These are phyloP conservation scores for Leucozona laternaria DNA, from an alignment of 2,888 invertebrate genomes.

Conservation along the genomic window DNA sequence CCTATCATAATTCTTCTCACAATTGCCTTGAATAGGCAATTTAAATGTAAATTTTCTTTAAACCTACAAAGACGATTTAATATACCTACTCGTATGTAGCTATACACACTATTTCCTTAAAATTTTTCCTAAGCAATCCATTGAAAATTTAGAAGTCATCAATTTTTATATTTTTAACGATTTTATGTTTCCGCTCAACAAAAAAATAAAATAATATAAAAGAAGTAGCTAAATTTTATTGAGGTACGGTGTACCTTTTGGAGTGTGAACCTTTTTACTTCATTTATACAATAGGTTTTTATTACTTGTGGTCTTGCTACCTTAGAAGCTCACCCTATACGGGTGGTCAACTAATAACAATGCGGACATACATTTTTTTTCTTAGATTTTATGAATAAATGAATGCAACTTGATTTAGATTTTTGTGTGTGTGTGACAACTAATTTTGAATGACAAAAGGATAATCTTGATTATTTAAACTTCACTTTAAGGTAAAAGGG, in stretches of 20 bases:
- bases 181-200: slow-evolving; percentile 18
- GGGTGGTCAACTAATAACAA: slow-evolving; percentile 6
- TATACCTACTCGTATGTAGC: background rate
- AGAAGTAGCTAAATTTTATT: slow-evolving; percentile 13
- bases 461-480: background rate
- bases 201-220: background rate
- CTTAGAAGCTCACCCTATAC: background rate
- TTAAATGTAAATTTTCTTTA: background rate
- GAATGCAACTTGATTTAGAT: background rate
- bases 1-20: background rate
- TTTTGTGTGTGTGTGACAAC: background rate
- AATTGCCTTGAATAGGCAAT: background rate
- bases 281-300: slow-evolving; percentile 4
- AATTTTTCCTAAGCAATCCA: background rate
- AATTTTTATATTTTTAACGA: background rate
- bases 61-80: background rate
- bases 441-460: slow-evolving; percentile 8
- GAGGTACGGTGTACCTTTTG: background rate
- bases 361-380: background rate
- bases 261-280: background rate
- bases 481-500: too few relatives aligned
- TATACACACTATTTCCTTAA: background rate
- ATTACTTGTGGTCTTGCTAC: slow-evolving; percentile 17
- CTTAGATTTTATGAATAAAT: background rate
- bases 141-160: background rate